Evolutionary conservation across 2,113 vertebrate species (phyloP), one percentile per base, ranked within the genome.

Genomic region (Poicephalus meyeri): DNA sequence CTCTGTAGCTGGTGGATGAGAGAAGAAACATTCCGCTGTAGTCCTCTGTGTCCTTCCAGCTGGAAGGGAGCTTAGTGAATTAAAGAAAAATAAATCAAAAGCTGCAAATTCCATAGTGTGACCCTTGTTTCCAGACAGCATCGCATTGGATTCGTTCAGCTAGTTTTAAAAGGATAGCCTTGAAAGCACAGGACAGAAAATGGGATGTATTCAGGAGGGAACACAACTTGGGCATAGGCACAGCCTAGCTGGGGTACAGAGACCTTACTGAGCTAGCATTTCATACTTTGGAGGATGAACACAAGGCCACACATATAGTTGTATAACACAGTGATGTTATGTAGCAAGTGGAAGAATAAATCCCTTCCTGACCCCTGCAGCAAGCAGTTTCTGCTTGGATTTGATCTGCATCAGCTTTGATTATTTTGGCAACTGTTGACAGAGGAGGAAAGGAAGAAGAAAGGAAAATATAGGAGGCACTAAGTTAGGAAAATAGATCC

Each of bases 381-480:
- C 90, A 80, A 41, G 50, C 61, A 21, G 18, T 24, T 84, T 69
- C 64, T 89, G 80, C 85, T 95, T 33, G 53, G 80, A 33, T 92
- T 91, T 92, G 89, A 80, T 92, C 93, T 93, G 78, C 88, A 72
- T 87, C 73, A 33, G 71, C 52, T 78, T 80, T 72, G 41, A 88
- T 94, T 95, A 53, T 73, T 90, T 69, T 72, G 86, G 53, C 60
- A 66, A 64, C 70, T 83, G 89, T 72, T 89, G 95, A 68, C 26
- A 78, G 85, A 81, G 66, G 79, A 80, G 52, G 61, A 69, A 63
- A 12, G 69, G 63, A 56, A 88, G 66, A 92, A 88, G 76, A 91
- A 82, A 90, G 80, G 90, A 46, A 78, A 89, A 83, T 5, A 76
- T 16, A 18, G 80, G 80, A 86, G 64, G 78, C 28, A 73, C 33